Conservation (phyloP, 37 sponge, comb jelly and placozoan species). For the Ianthella basta region DNA sequence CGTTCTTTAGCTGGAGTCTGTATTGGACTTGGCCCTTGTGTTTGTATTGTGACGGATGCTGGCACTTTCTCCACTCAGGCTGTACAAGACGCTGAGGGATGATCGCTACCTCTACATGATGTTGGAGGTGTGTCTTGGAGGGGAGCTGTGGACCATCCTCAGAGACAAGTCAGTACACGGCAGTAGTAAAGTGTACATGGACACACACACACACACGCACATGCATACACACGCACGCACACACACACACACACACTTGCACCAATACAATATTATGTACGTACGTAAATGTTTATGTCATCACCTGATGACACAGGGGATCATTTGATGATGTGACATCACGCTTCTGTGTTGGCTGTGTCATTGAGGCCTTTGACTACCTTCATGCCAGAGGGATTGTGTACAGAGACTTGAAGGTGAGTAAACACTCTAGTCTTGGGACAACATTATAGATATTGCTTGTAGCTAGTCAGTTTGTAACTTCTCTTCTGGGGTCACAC, state of each 20-base stretch:
- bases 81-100: constrained; percentile 95
- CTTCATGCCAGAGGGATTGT: constrained; percentile 90
- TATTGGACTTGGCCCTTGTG: neutral
- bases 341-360: constrained; percentile 93
- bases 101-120: constrained; percentile 95
- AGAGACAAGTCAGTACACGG: constrained; percentile 71
- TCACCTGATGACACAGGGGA: constrained; percentile 24
- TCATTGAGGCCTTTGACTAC: constrained; percentile 97
- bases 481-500: no score
- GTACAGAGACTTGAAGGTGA: constrained; percentile 93
- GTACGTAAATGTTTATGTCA: neutral
- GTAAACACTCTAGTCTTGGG: no score
- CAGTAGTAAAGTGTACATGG: no score
- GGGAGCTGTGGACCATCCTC: constrained; percentile 98
- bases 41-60: neutral
- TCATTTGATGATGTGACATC: constrained; percentile 91
- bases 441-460: no score
- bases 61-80: constrained; percentile 33
- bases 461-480: no score
- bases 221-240: neutral
- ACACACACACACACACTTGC: neutral
- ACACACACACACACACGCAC: no score
- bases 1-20: no score
- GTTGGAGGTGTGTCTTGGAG: constrained; percentile 97
- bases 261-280: neutral